Percentiles rank a stretch among this genome's conserved stretches.
These are phyloP conservation scores for Sycobia sp. DNA, from an alignment of 1,140 invertebrate species.

Conservation along the genomic window DNA sequence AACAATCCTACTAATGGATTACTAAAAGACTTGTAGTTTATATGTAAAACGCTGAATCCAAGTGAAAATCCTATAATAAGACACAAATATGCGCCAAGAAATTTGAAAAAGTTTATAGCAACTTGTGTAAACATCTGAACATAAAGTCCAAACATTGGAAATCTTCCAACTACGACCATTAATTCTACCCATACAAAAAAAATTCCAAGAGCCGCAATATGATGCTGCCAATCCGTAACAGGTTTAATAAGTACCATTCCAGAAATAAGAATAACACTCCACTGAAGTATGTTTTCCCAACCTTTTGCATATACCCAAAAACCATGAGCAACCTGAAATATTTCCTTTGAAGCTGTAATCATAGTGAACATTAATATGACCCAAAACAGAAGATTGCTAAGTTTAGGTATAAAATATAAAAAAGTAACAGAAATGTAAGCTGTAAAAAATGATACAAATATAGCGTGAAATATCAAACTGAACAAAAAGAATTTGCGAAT, in stretches of 20 bases:
- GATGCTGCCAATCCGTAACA: conserved; percentile 72
- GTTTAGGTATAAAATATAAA: conserved; percentile 58
- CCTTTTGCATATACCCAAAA: conserved; percentile 73
- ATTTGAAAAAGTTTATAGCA: conserved; percentile 82
- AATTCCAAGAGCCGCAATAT: conserved; percentile 77
- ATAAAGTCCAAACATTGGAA: conserved; percentile 83
- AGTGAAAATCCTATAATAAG: conserved; percentile 79
- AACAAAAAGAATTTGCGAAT: conserved; percentile 84
- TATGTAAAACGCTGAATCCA: conserved; percentile 79
- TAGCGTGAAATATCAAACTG: conserved; percentile 77
- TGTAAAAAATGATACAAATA: conserved; percentile 77
- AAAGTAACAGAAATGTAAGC: conserved; percentile 68
- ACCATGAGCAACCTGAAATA: conserved; percentile 75
- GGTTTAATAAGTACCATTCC: conserved; percentile 59
- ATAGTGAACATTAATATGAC: conserved; percentile 63
- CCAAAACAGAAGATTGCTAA: conserved; percentile 67
- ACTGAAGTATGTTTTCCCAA: conserved; percentile 85
- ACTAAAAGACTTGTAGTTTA: conserved; percentile 73
- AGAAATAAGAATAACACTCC: conserved; percentile 75
- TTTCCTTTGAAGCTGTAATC: conserved; percentile 71
- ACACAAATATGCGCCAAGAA: conserved; percentile 79
- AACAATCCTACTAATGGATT: conserved; percentile 68
- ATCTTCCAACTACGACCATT: conserved; percentile 82
- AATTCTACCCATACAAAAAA: conserved; percentile 80
- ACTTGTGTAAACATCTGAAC: conserved; percentile 86